A percentile compares a stretch with the other conserved stretches of the same genome.
Evolutionary conservation across 2,888 invertebrate species (phyloP).

Genomic region (Eristalis arbustorum): DNA sequence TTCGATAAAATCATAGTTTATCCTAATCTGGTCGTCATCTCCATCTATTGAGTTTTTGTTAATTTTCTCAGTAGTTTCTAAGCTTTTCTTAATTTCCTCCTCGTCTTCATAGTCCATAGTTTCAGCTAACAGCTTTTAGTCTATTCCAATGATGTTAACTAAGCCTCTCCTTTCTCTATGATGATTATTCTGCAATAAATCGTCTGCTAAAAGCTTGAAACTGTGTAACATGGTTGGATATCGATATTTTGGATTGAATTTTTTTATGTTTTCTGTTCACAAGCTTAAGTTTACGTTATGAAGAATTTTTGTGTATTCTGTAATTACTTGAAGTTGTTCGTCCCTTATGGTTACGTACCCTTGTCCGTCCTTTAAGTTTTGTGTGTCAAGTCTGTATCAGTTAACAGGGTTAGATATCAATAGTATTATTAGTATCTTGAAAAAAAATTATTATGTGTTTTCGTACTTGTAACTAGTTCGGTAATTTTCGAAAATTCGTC

Average conservation of each 20-base stretch:
- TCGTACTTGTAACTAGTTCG: constrained; percentile 4
- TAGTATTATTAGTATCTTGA: too few species aligned
- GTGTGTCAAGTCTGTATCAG: not conserved
- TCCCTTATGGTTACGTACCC: not conserved
- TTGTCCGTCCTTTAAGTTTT: not conserved
- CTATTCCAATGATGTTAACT: not conserved
- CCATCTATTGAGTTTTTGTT: constrained; percentile 13
- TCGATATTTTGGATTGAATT: not conserved
- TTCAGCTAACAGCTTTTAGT: not conserved
- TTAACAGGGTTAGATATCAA: not conserved
- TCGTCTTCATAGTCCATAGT: not conserved
- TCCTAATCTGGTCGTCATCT: constrained; percentile 10
- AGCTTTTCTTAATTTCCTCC: not conserved
- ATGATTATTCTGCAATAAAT: not conserved
- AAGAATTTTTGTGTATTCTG: constrained; percentile 18
- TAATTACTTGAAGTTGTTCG: not conserved
- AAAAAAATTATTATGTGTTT: not conserved
- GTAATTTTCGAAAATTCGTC: too few species aligned
- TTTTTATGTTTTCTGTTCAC: not conserved
- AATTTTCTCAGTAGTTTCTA: constrained; percentile 19
- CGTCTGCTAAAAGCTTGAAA: not conserved
- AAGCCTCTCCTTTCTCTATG: not conserved
- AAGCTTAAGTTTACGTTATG: constrained; percentile 13
- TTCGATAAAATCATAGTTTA: constrained; percentile 4
- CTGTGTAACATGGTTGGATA: constrained; percentile 1